Evolutionary conservation across 2,113 vertebrate genomes (phyloP).

Genomic region (Microtus montanus): DNA sequence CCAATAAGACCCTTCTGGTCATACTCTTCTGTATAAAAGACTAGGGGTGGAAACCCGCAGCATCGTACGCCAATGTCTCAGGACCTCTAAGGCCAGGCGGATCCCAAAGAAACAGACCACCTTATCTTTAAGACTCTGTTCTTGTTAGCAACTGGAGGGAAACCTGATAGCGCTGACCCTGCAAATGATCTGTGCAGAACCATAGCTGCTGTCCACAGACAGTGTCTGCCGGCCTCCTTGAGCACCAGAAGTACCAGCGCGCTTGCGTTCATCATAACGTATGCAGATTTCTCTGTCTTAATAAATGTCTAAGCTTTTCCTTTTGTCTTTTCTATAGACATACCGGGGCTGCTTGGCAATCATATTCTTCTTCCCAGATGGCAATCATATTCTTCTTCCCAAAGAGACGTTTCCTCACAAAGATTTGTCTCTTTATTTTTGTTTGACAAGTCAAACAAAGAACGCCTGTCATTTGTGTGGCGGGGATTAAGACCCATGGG

Average conservation of each 20-base stretch:
- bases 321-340: not conserved
- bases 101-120: not conserved
- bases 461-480: not conserved
- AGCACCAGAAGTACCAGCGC: too few relatives aligned
- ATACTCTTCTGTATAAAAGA: not conserved
- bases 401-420: not conserved
- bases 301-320: not conserved
- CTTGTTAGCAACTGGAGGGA: not conserved
- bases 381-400: not conserved
- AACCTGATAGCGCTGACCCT: not conserved
- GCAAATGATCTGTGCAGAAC: not conserved
- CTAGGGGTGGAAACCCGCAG: not conserved
- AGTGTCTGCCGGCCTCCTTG: not conserved
- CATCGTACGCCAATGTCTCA: not conserved
- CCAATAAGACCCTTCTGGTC: not conserved
- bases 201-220: not conserved
- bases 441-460: conserved; percentile 5
- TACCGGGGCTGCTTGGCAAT: not conserved
- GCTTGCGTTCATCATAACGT: not conserved
- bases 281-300: not conserved
- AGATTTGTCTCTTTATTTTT: not conserved
- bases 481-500: not conserved
- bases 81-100: not conserved
- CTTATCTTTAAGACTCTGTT: not conserved
- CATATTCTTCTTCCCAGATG: not conserved